Percentiles rank a stretch among this genome's conserved stretches.
These are phyloP conservation scores for Melitaea athalia DNA, from an alignment of 2,888 invertebrate genomes.

Conservation along the genomic window DNA sequence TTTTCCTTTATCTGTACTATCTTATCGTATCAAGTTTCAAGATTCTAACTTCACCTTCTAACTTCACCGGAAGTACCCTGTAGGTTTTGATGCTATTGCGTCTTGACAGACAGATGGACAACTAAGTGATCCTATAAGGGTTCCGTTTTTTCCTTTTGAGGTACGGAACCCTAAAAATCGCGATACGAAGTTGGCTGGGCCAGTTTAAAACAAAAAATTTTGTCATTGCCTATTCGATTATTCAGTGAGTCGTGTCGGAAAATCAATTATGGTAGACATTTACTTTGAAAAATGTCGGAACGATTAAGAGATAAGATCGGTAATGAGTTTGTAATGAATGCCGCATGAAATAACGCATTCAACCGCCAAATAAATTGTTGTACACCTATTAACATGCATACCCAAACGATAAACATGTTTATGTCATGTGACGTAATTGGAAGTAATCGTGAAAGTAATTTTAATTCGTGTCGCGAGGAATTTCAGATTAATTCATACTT, in stretches of 20 bases:
- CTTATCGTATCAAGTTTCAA: too few species aligned
- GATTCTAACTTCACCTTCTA: too few species aligned
- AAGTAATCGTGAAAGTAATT: conserved; percentile 4
- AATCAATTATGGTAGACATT: conserved; percentile 30
- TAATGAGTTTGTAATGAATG: conserved; percentile 37
- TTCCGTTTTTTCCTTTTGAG: too few species aligned
- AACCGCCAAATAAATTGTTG: conserved; percentile 18
- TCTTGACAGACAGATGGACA: too few species aligned
- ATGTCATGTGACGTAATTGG: neutral
- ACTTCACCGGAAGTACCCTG: too few species aligned
- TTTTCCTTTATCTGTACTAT: too few species aligned
- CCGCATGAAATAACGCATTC: conserved; percentile 14
- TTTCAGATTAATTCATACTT: neutral
- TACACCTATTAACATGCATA: neutral
- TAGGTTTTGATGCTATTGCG: too few species aligned
- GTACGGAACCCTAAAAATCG: too few species aligned
- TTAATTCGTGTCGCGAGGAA: neutral
- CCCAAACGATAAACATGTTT: conserved; percentile 3
- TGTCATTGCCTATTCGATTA: conserved; percentile 16
- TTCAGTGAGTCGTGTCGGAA: conserved; percentile 18
- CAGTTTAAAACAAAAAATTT: too few species aligned
- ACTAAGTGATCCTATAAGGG: too few species aligned
- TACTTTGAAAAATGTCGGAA: conserved; percentile 31
- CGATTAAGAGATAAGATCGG: conserved; percentile 37
- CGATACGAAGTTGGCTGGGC: too few species aligned